A percentile compares a stretch with the other conserved stretches of the same genome.
phyloP scores from a whole-genome alignment of 2,888 invertebrate species.

The Tetanocera ferruginea region DNA sequence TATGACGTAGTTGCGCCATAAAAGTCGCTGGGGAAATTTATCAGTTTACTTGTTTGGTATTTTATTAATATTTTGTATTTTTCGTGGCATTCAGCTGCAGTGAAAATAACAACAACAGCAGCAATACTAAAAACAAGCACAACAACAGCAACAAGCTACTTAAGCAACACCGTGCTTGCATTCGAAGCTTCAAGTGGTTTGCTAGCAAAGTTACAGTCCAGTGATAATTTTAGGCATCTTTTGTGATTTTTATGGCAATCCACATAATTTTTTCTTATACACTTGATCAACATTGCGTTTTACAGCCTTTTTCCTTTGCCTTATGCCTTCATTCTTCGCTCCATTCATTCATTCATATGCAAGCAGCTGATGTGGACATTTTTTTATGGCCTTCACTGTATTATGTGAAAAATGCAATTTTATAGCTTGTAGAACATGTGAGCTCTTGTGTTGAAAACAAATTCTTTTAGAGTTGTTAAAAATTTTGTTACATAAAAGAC shows the following conservation, averaged over 20 bases:
- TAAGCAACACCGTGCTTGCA: background rate
- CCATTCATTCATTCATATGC: background rate
- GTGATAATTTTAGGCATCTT: background rate
- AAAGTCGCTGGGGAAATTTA: conserved; percentile 16
- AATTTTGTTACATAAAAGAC: too few relatives aligned
- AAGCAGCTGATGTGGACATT: background rate
- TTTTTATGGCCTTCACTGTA: conserved; percentile 49
- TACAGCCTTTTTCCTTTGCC: background rate
- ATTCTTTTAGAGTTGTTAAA: conserved; percentile 23
- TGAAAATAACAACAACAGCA: too few relatives aligned
- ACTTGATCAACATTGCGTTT: background rate
- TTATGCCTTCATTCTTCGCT: too few relatives aligned
- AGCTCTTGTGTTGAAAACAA: conserved; percentile 56
- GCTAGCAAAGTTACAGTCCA: background rate
- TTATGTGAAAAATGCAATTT: conserved; percentile 68
- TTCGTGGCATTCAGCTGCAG: too few relatives aligned
- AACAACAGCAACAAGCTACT: background rate
- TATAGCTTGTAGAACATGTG: conserved; percentile 66
- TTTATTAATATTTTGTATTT: too few relatives aligned
- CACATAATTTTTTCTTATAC: background rate
- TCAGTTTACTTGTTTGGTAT: background rate
- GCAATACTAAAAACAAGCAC: background rate
- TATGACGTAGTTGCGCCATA: background rate
- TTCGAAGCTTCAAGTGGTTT: background rate
- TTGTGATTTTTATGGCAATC: background rate